Base-by-base conservation (phyloP, 35 echinoderm and acorn worm species). In the Apostichopus parvimensis region DNA sequence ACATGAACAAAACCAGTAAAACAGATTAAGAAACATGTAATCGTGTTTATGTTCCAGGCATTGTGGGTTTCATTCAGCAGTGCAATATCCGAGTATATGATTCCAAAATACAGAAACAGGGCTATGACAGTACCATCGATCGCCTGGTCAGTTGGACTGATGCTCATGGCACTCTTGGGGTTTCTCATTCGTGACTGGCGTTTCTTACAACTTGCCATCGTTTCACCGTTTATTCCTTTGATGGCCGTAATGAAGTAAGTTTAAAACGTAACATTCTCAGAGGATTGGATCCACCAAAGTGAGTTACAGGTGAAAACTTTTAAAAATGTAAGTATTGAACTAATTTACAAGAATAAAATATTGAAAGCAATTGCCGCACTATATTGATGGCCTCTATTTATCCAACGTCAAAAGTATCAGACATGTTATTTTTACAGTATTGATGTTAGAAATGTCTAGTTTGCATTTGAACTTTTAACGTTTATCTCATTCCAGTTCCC, bases 121-220 rank as follows among this genome's bases (percentile, higher is more conserved):
- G 80, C 80, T 10, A 86, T 77, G 52, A 93, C 59, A 8, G 82
- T 87, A 60, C 66, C 82, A 10, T 13, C 68, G 5, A 86, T 93
- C 18, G 1, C 64, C 6, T 56, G 73, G 6, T 57, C 92, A 6
- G 9, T 87, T 45, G 92, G 92, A 75, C 73, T 87, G 22, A 77
- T 93, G 68, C 53, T 93, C 22, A 73, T 93, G 92, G 52, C 81
- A 9, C 68, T 85, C 23, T 14, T 93, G 82, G 92, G 82, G 18
- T 93, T 77, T 61, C 82, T 93, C 23, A 84, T 87, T 5, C 80
- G 82, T 21, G 92, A 93, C 24, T 93, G 92, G 92, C 92, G 92
- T 53, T 58, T 87, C 65, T 68, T 93, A 28, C 92, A 93, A 24
- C 64, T 93, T 52, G 81, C 92, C 2, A 77, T 87, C 7, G 73